Evolutionary conservation across 1,140 invertebrate species (phyloP).

Genomic region (Diploscapter pachys): DNA sequence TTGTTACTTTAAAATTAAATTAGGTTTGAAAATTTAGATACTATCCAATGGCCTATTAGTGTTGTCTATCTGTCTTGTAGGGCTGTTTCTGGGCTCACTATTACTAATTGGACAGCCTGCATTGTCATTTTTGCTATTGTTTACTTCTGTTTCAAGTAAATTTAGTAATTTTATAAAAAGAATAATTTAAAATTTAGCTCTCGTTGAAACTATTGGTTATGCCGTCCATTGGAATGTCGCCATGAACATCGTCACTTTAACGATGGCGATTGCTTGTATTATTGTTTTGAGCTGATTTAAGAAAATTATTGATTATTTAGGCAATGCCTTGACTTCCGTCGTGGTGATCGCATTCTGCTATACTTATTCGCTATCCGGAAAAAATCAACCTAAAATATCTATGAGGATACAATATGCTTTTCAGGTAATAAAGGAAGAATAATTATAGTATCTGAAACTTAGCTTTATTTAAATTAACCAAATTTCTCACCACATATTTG

Average conservation of each 20-base stretch:
- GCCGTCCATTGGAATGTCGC: constrained; percentile 29
- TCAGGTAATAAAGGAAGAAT: constrained; percentile 13
- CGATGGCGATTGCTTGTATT: constrained; percentile 23
- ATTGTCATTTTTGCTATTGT: constrained; percentile 18
- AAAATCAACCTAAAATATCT: constrained; percentile 3
- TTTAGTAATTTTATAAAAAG: not conserved
- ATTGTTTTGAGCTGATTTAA: not conserved
- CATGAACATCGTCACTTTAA: constrained; percentile 33
- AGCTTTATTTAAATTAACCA: not conserved
- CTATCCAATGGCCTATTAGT: constrained; percentile 11
- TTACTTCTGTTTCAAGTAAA: constrained; percentile 19
- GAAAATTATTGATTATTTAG: not conserved
- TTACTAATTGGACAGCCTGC: constrained; percentile 34
- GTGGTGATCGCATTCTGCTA: constrained; percentile 36
- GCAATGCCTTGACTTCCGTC: constrained; percentile 33
- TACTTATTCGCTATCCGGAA: constrained; percentile 31
- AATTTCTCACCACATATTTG: not conserved
- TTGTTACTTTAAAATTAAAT: not conserved
- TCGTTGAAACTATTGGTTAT: constrained; percentile 33
- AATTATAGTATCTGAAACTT: not conserved
- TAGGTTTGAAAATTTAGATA: not conserved
- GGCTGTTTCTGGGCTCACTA: constrained; percentile 22
- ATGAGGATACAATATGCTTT: constrained; percentile 33
- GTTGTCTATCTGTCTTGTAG: constrained; percentile 17
- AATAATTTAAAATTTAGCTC: constrained; percentile 4